Conservation (phyloP, 2,797 vertebrate species). For the Echiichthys vipera region DNA sequence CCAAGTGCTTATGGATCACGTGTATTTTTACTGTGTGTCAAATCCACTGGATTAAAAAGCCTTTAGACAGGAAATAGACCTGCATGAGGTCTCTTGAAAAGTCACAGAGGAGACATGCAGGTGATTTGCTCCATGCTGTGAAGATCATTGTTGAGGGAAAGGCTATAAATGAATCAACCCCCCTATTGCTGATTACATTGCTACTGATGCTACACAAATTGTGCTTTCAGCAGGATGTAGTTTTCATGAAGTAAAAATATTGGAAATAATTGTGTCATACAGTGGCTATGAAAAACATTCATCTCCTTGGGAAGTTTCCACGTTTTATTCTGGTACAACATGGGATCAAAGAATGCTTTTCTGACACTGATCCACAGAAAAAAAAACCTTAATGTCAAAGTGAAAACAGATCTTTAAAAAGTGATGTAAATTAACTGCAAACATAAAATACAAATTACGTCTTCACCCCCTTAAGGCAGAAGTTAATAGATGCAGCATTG, state of each 20-base stretch:
- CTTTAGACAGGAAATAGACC: background rate
- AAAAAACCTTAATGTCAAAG: background rate
- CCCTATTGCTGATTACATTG: conserved; percentile 19
- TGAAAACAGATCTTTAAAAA: background rate
- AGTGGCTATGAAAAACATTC: background rate
- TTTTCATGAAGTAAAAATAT: conserved; percentile 18
- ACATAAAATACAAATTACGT: background rate
- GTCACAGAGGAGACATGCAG: conserved; percentile 6
- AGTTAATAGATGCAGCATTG: background rate
- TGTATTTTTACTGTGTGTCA: background rate
- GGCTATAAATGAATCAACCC: conserved; percentile 10
- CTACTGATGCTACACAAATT: conserved; percentile 6
- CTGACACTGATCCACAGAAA: background rate
- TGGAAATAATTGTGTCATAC: background rate
- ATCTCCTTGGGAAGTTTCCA: background rate
- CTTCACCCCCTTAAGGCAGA: background rate
- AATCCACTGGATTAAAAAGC: conserved; percentile 22
- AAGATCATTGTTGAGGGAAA: conserved; percentile 16
- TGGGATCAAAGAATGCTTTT: conserved; percentile 1
- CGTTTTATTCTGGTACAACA: conserved; percentile 2
- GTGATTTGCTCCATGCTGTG: conserved; percentile 21
- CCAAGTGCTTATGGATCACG: background rate
- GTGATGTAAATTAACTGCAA: background rate
- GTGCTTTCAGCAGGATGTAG: conserved; percentile 3
- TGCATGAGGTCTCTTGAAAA: conserved; percentile 1